Conservation (phyloP, 2,888 invertebrate genomes). For the Hololepta plana region DNA sequence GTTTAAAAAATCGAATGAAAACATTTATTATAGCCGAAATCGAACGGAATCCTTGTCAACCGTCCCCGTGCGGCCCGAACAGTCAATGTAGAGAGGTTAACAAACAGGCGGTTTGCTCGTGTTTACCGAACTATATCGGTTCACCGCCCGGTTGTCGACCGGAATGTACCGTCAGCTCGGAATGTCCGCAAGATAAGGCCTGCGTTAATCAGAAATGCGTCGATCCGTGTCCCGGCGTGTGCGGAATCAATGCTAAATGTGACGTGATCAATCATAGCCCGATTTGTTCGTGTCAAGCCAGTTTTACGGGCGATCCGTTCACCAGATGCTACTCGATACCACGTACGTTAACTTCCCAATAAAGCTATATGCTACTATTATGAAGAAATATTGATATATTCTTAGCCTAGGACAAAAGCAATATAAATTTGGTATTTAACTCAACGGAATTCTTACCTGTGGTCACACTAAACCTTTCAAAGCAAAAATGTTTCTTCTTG, state of each 20-base stretch:
- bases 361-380: too few species aligned
- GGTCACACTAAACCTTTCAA: too few species aligned
- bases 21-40: background rate
- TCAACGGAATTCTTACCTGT: too few species aligned
- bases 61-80: constrained; percentile 64
- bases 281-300: constrained; percentile 44
- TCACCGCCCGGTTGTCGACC: constrained; percentile 42
- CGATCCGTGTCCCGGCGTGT: constrained; percentile 54
- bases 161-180: constrained; percentile 52
- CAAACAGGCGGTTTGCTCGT: constrained; percentile 36
- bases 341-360: constrained; percentile 10
- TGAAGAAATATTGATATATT: too few species aligned
- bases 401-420: too few species aligned
- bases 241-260: constrained; percentile 55
- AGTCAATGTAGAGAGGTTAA: constrained; percentile 52
- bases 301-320: constrained; percentile 48
- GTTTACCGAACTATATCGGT: constrained; percentile 38
- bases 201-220: constrained; percentile 49
- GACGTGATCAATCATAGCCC: constrained; percentile 54
- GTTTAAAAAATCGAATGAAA: constrained; percentile 4
- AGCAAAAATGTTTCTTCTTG: too few species aligned
- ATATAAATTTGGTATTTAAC: too few species aligned
- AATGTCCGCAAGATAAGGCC: constrained; percentile 47
- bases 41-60: constrained; percentile 40
- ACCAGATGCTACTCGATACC: constrained; percentile 26